A percentile compares a stretch with the other conserved stretches of the same genome.
phyloP scores from a whole-genome alignment of 2,888 invertebrate genomes.

The Endotricha flammealis region DNA sequence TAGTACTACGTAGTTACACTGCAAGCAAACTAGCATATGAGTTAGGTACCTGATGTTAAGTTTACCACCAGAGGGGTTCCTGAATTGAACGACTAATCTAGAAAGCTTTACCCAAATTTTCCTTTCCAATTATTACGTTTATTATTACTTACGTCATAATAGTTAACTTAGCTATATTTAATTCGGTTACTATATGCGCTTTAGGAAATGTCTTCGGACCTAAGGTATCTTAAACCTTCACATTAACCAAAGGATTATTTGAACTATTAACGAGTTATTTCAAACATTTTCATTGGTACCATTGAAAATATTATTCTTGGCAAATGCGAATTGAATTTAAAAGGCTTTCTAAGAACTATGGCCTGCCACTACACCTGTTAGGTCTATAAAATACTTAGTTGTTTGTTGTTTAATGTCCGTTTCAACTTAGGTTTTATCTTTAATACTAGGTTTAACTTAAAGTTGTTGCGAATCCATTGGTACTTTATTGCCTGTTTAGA shows the following conservation, averaged over 20 bases:
- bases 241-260: constrained; percentile 4
- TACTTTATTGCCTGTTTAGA: background rate
- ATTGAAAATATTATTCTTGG: background rate
- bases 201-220: no score
- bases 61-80: no score
- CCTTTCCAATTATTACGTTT: no score
- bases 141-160: no score
- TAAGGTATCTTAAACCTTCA: no score
- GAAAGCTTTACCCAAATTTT: no score
- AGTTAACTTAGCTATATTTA: no score
- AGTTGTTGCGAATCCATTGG: background rate
- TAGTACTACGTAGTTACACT: no score
- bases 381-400: constrained; percentile 6
- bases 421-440: constrained; percentile 4
- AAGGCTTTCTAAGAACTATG: constrained; percentile 5
- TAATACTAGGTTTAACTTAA: background rate
- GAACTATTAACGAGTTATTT: constrained; percentile 2
- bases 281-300: constrained; percentile 1
- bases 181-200: no score
- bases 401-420: background rate
- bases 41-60: no score
- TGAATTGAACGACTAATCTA: no score
- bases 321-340: background rate
- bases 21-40: no score
- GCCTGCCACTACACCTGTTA: constrained; percentile 1